These are phyloP conservation scores for Pherbina coryleti DNA, from an alignment of 2,888 invertebrate genomes.

Conservation along the genomic window DNA sequence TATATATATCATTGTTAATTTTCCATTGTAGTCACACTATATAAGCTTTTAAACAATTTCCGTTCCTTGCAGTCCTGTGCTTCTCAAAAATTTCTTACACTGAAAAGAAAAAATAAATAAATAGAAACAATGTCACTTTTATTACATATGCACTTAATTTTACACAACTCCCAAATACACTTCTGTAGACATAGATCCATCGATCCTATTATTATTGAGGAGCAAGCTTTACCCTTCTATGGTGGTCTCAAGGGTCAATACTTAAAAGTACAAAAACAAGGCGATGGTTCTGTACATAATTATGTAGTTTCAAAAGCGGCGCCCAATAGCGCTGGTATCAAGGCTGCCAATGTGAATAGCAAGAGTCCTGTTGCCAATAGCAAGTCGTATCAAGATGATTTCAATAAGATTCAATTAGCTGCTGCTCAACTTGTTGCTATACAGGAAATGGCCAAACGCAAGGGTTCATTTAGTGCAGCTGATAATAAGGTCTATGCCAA, in stretches of 20 bases:
- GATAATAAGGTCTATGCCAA: constrained; percentile 74
- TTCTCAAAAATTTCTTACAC: not conserved
- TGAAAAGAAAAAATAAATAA: too few species aligned
- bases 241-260: constrained; percentile 81
- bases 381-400: constrained; percentile 71
- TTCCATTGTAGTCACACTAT: not conserved
- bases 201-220: constrained; percentile 54
- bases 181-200: constrained; percentile 52
- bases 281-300: constrained; percentile 51
- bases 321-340: constrained; percentile 15
- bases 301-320: constrained; percentile 47
- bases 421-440: constrained; percentile 74
- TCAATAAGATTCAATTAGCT: constrained; percentile 73
- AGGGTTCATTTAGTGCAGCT: constrained; percentile 71
- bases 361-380: constrained; percentile 33
- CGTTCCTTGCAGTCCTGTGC: not conserved
- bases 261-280: constrained; percentile 62
- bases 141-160: not conserved
- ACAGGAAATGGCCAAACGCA: constrained; percentile 74
- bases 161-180: constrained; percentile 18
- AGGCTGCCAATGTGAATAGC: not conserved
- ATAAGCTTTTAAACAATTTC: constrained; percentile 4
- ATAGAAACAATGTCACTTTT: not conserved
- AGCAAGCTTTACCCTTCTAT: constrained; percentile 74
- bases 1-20: not conserved